Evolutionary conservation across 2,797 vertebrate genomes (phyloP), one percentile per base, ranked within the genome.

Genomic region (Holocentrus rufus): DNA sequence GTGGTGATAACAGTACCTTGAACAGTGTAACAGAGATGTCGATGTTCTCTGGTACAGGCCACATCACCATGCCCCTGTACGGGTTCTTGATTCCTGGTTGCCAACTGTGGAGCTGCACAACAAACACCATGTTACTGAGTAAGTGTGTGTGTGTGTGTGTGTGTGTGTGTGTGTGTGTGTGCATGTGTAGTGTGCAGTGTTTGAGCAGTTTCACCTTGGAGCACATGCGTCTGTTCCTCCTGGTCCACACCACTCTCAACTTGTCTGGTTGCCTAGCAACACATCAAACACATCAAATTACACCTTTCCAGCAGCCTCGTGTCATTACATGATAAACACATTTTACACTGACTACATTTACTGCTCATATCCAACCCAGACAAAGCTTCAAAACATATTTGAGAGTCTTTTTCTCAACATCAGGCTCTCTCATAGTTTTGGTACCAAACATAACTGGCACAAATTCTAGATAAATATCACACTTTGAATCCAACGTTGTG

Each of bases 31-130:
- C 96, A 0, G 95, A 94, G 88, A 97, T 95, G 87, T 98, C 96
- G 52, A 97, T 93, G 27, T 97, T 98, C 85, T 98, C 96, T 0
- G 96, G 96, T 9, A 97, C 96, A 1, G 95, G 95, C 96, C 96
- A 97, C 17, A 95, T 90, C 85, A 97, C 96, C 30, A 92, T 95
- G 20, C 96, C 96, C 13, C 95, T 90, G 87, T 97, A 97, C 0
- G 96, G 96, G 87, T 98, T 96, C 86, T 96, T 96, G 86, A 98
- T 97, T 30, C 95, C 96, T 0, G 96, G 96, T 89, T 96, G 95
- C 96, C 96, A 97, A 74, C 96, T 94, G 89, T 97, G 96, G 69
- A 95, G 93, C 96, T 98, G 78, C 20, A 82, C 23, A 76, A 53
- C 39, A 49, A 66, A 82, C 34, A 74, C 49, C 6, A 66, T 42